Evolutionary conservation across 2,797 vertebrate genomes (phyloP).

Genomic region (Gobio occitaniae): DNA sequence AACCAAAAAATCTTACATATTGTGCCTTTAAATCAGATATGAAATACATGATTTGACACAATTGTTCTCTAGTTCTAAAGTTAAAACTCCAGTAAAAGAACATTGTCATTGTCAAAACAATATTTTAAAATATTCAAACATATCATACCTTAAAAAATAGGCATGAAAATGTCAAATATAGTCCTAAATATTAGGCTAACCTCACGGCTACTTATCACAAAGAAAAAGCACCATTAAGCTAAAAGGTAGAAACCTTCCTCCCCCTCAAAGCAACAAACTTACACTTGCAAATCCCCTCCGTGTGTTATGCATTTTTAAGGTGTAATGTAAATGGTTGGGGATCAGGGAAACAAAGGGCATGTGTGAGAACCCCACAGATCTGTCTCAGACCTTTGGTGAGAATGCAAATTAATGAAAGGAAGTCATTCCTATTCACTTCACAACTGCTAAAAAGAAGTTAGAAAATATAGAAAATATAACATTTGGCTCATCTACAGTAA

Average conservation of each 20-base stretch:
- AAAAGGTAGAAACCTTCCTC: background rate
- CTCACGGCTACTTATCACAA: background rate
- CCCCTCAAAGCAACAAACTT: slow-evolving; percentile 19
- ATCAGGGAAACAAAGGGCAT: slow-evolving; percentile 28
- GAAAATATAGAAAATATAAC: background rate
- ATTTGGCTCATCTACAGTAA: background rate
- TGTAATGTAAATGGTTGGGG: slow-evolving; percentile 24
- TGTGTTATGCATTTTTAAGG: slow-evolving; percentile 6
- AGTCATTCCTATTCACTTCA: slow-evolving; percentile 10
- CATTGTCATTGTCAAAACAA: background rate
- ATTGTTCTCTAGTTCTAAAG: background rate
- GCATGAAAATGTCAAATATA: background rate
- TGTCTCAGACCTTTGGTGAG: slow-evolving; percentile 31
- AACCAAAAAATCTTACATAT: too few relatives aligned
- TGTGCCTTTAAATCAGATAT: background rate
- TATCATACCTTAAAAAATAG: background rate
- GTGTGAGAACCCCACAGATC: slow-evolving; percentile 31
- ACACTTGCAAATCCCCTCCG: slow-evolving; percentile 48
- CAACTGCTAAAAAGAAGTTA: background rate
- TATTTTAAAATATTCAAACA: background rate
- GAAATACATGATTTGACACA: background rate
- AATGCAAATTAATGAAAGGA: slow-evolving; percentile 39
- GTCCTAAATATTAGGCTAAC: background rate
- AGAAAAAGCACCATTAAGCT: background rate
- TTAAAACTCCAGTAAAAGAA: background rate